Evolutionary conservation across 2,888 invertebrate genomes (phyloP).

Genomic region (Mesochorus sp.): DNA sequence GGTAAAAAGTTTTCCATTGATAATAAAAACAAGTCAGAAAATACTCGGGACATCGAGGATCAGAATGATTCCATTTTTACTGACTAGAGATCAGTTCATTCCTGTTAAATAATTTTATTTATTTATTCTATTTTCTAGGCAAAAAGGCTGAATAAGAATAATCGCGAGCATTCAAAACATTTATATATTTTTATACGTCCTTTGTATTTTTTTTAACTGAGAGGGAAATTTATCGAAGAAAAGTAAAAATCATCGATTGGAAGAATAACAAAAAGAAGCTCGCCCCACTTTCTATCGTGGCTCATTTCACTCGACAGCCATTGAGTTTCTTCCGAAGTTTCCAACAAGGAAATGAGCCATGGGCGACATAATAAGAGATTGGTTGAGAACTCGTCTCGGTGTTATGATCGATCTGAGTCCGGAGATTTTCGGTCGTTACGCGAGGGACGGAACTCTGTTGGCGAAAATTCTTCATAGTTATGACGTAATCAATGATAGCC

Average conservation of each 20-base stretch:
- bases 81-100: not conserved
- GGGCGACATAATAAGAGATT: slow-evolving; percentile 85
- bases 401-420: slow-evolving; percentile 84
- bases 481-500: slow-evolving; percentile 84
- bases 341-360: slow-evolving; percentile 76
- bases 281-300: not conserved
- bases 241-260: not conserved
- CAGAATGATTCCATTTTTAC: not conserved
- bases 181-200: not conserved
- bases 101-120: not conserved
- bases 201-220: not conserved
- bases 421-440: slow-evolving; percentile 84
- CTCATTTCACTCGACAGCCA: slow-evolving; percentile 36
- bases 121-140: slow-evolving; percentile 19
- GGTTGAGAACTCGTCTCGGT: slow-evolving; percentile 85
- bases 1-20: slow-evolving; percentile 8
- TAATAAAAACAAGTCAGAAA: not conserved
- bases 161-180: not conserved
- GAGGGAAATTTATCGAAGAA: not conserved
- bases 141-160: too few relatives aligned
- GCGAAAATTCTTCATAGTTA: slow-evolving; percentile 85
- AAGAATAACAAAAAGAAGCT: not conserved
- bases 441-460: slow-evolving; percentile 85
- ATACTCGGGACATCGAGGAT: not conserved
- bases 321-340: not conserved